phyloP scores from a whole-genome alignment of 2,888 invertebrate species.

The Trissoscelio sp. region DNA sequence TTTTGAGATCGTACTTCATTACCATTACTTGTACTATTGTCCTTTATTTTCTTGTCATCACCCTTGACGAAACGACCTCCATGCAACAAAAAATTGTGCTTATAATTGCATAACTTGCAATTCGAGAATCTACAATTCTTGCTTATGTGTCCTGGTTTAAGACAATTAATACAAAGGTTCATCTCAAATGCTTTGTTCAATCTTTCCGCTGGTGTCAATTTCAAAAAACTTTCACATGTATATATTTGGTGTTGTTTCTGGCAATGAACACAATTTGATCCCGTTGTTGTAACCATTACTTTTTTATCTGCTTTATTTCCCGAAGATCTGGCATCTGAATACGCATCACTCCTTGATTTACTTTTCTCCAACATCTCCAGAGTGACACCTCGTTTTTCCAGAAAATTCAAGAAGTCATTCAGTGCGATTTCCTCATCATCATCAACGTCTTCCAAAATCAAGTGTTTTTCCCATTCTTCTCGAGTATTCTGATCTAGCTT shows the following conservation, averaged over 20 bases:
- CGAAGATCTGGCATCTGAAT: background rate
- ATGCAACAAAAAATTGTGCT: conserved; percentile 10
- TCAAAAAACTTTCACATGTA: conserved; percentile 6
- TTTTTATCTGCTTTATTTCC: background rate
- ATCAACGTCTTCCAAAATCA: too few relatives aligned
- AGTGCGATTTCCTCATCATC: too few relatives aligned
- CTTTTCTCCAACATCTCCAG: background rate
- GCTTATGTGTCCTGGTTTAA: conserved; percentile 26
- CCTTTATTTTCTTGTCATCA: background rate
- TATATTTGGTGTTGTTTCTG: conserved; percentile 14
- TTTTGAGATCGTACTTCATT: background rate
- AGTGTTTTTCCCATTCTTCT: conserved; percentile 23
- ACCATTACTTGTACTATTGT: background rate
- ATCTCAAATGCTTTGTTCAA: background rate
- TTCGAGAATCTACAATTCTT: background rate
- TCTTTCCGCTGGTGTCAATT: conserved; percentile 10
- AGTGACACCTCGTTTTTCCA: too few relatives aligned
- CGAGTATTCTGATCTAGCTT: conserved; percentile 20
- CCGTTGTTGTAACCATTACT: background rate
- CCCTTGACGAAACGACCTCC: background rate
- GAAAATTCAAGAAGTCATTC: too few relatives aligned
- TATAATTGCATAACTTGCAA: conserved; percentile 18
- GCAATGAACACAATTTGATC: conserved; percentile 10
- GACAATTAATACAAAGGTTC: conserved; percentile 34
- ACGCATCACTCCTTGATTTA: background rate